Base-by-base conservation (phyloP, 2,113 vertebrate species). In the Melospiza melodia region DNA sequence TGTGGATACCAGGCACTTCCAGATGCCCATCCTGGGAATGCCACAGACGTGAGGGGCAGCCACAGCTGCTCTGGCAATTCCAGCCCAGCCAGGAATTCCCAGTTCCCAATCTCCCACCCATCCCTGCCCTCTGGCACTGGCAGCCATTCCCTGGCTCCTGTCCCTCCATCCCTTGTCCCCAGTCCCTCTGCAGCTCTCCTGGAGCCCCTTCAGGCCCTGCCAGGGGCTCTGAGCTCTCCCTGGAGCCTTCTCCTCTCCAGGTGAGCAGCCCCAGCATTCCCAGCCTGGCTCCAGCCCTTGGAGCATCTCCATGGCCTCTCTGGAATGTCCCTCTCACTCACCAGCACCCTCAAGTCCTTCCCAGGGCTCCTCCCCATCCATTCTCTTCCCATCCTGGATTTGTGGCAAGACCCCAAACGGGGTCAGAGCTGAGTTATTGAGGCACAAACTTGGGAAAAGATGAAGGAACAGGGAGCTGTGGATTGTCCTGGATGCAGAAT, bases 211-310 rank as follows among this genome's bases (percentile, higher is more conserved):
- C 0, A 68, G 37, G 17, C 39, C 44, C 80, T 54, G 33, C 2
- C 0, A 72, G 27, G 48, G 33, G 16, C 57, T 72, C 73, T 31
- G 17, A 68, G 46, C 14, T 61, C 46, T 61, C 9, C 44, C 46
- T 68, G 73, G 54, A 61, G 1, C 25, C 20, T 61, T 61, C 22
- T 0, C 18, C 0, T 59, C 72, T 59, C 54, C 84, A 67, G 30
- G 8, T 4, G 44, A 51, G 2, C 62, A 51, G 0, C 0, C 37
- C 33, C 54, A 59, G 20, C 35, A 0, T 0, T 67, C 44, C 72
- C 37, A 77, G 35, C 25, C 83, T 43, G 43, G 83, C 0, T 58
- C 24, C 52, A 43, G 13, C 54, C 44, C 54, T 58, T 31, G 52
- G 54, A 68, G 25, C 44, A 31, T 2, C 37, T 67, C 72, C 8